Evolutionary conservation across 2,888 invertebrate species (phyloP).

Genomic region (Dynastes hyllus): DNA sequence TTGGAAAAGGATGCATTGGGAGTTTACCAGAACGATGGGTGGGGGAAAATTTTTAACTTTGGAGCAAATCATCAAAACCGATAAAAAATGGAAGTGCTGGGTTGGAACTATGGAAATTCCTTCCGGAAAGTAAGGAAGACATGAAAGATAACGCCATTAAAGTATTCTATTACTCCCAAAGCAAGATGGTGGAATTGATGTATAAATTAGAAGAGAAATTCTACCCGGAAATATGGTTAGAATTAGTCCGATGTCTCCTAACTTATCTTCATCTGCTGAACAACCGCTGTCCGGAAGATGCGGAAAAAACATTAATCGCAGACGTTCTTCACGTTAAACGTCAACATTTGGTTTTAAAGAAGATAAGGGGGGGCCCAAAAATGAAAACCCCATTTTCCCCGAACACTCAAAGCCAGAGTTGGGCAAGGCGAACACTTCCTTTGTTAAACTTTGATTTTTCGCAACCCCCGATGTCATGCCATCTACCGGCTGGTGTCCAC

Average conservation of each 20-base stretch:
- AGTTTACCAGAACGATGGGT: slow-evolving; percentile 26
- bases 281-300: slow-evolving; percentile 8
- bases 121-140: slow-evolving; percentile 16
- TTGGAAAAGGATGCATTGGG: slow-evolving; percentile 38
- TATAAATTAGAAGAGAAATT: slow-evolving; percentile 32
- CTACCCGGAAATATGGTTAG: slow-evolving; percentile 18
- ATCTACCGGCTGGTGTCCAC: slow-evolving; percentile 26
- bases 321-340: not conserved
- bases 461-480: slow-evolving; percentile 5
- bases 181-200: slow-evolving; percentile 26
- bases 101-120: slow-evolving; percentile 21
- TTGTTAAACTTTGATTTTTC: slow-evolving; percentile 24
- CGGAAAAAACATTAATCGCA: slow-evolving; percentile 7
- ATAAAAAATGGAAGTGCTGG: slow-evolving; percentile 17
- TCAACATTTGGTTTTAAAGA: not conserved
- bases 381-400: no score
- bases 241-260: slow-evolving; percentile 16
- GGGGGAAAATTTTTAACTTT: slow-evolving; percentile 17
- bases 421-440: not conserved
- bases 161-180: slow-evolving; percentile 29
- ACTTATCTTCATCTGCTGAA: slow-evolving; percentile 17
- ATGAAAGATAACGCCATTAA: slow-evolving; percentile 5
- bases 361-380: not conserved
- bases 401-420: not conserved
- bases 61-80: slow-evolving; percentile 24